Evolutionary conservation across 2,797 vertebrate genomes (phyloP).

Genomic region (Alcedo atthis): DNA sequence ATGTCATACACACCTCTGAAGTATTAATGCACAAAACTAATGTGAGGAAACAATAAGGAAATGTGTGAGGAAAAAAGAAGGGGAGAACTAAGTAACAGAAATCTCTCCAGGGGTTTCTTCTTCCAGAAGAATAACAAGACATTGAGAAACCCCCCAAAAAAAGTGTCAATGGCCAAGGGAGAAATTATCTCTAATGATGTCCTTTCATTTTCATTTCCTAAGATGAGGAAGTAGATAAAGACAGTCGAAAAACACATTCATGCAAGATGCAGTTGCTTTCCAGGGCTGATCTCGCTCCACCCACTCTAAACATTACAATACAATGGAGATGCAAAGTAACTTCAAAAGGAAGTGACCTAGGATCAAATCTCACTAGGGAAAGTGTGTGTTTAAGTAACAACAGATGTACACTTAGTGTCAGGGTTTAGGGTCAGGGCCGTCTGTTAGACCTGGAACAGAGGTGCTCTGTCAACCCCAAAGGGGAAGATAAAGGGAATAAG

Average conservation of each 20-base stretch:
- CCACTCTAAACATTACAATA: neutral
- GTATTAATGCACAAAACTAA: neutral
- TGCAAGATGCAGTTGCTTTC: accelerated
- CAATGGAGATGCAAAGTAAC: neutral
- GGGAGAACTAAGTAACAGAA: neutral
- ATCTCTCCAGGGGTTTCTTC: neutral
- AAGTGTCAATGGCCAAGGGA: neutral
- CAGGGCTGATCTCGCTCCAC: neutral
- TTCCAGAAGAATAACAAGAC: neutral
- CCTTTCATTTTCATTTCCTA: neutral
- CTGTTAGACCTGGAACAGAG: no score
- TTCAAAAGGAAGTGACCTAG: neutral
- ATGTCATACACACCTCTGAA: accelerated
- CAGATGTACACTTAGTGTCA: neutral
- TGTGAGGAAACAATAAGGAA: neutral
- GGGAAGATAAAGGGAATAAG: no score
- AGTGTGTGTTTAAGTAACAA: neutral
- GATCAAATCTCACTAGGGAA: neutral
- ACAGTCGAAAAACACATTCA: neutral
- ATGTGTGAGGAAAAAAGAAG: neutral
- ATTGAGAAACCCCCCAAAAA: neutral
- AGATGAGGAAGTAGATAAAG: neutral
- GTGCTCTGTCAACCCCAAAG: no score
- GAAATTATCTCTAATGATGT: neutral
- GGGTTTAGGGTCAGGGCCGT: no score